These are phyloP conservation scores for Watsonalla cultraria DNA, from an alignment of 2,888 invertebrate genomes.

Conservation along the genomic window DNA sequence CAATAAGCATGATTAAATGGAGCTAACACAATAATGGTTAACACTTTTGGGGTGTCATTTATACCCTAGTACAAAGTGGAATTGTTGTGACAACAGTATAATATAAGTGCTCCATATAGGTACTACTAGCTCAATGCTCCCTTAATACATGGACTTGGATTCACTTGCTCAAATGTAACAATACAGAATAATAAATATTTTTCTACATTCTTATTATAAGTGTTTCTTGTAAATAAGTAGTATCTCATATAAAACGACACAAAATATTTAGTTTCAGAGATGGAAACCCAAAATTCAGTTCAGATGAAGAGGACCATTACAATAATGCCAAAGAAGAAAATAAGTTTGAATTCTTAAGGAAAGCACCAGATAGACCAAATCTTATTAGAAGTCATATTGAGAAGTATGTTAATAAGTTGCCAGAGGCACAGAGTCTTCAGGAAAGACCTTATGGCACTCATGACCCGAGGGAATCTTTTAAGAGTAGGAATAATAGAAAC, in stretches of 20 bases:
- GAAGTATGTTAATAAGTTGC: conserved; percentile 22
- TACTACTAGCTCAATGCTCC: too few relatives aligned
- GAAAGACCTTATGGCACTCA: conserved; percentile 25
- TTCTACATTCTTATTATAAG: too few relatives aligned
- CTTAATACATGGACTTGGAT: too few relatives aligned
- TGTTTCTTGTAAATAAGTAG: too few relatives aligned
- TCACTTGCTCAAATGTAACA: too few relatives aligned
- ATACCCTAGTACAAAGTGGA: too few relatives aligned
- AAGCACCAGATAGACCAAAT: conserved; percentile 17
- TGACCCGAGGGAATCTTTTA: conserved; percentile 22
- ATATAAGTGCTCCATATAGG: background rate
- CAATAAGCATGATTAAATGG: too few relatives aligned
- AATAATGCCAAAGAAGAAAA: conserved; percentile 8
- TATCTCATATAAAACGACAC: too few relatives aligned
- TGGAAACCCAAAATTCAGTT: conserved; percentile 32
- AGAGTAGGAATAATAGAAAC: conserved; percentile 21
- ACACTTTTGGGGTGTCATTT: too few relatives aligned
- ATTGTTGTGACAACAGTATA: too few relatives aligned
- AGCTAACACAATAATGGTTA: too few relatives aligned
- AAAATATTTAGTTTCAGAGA: conserved; percentile 14
- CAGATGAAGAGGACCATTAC: conserved; percentile 45
- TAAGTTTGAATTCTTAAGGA: conserved; percentile 18
- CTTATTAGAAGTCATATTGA: conserved; percentile 21
- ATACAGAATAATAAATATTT: too few relatives aligned
- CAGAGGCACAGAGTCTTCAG: conserved; percentile 28